These are phyloP conservation scores for Meandrina meandrites DNA, from an alignment of 92 coral and sea anemone genomes.

Conservation along the genomic window DNA sequence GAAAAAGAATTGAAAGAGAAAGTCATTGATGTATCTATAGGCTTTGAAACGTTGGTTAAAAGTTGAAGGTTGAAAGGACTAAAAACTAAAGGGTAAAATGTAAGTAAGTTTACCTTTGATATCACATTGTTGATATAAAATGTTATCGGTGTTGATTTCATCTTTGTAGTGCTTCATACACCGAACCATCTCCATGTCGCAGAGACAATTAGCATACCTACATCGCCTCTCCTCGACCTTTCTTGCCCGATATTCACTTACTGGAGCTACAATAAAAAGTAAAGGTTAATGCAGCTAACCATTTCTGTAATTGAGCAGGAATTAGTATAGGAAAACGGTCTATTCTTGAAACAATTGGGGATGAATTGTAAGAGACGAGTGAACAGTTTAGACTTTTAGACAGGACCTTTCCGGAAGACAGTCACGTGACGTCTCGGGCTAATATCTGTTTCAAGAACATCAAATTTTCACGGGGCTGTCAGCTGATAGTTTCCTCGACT, in stretches of 20 bases:
- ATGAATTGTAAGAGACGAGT: too few relatives aligned
- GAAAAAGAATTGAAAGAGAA: neutral
- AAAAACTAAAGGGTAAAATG: neutral
- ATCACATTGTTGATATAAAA: neutral
- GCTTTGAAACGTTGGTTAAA: neutral
- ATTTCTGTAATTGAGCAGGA: too few relatives aligned
- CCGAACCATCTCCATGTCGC: constrained; percentile 8
- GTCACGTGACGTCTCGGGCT: too few relatives aligned
- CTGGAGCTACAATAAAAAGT: constrained; percentile 15
- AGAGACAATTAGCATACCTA: neutral
- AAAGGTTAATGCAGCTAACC: too few relatives aligned
- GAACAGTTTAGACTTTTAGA: too few relatives aligned
- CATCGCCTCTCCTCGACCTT: neutral
- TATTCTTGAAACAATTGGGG: too few relatives aligned
- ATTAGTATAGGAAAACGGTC: too few relatives aligned
- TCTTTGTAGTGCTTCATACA: neutral
- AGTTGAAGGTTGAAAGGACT: too few relatives aligned
- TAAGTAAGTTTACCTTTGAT: neutral
- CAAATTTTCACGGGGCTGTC: too few relatives aligned
- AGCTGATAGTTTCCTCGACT: too few relatives aligned
- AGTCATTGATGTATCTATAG: neutral
- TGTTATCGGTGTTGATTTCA: neutral
- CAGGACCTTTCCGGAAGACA: too few relatives aligned
- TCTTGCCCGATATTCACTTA: neutral
- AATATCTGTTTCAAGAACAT: too few relatives aligned